phyloP scores from a whole-genome alignment of 2,113 vertebrate species.

The Pelodiscus sinensis region DNA sequence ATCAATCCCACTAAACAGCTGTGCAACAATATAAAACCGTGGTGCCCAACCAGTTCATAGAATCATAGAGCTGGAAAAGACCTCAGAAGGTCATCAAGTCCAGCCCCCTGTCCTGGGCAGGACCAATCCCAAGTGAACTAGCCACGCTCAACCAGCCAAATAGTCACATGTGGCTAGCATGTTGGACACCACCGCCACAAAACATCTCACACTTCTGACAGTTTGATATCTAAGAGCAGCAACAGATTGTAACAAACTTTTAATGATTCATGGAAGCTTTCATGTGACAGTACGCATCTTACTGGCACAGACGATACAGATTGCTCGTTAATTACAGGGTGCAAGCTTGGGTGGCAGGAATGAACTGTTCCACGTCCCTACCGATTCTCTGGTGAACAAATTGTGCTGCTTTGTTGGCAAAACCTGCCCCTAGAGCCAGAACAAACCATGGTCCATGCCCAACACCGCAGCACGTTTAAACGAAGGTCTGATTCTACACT shows the following conservation, averaged over 20 bases:
- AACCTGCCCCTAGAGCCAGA: background rate
- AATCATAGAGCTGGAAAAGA: too few relatives aligned
- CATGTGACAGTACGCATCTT: background rate
- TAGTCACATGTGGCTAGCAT: too few relatives aligned
- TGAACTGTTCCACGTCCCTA: background rate
- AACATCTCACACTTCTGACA: background rate
- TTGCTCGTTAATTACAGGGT: background rate
- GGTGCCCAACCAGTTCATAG: too few relatives aligned
- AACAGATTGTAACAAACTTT: constrained; percentile 44
- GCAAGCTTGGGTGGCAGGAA: background rate
- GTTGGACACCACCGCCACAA: background rate
- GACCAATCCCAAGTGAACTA: too few relatives aligned
- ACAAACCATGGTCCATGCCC: background rate
- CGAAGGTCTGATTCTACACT: background rate
- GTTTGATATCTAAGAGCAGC: constrained; percentile 32
- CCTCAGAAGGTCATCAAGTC: too few relatives aligned
- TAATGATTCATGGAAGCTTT: constrained; percentile 13
- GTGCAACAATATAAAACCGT: background rate
- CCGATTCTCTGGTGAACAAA: background rate
- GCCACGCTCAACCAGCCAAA: too few relatives aligned
- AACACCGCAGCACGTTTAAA: background rate
- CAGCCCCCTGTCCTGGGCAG: too few relatives aligned
- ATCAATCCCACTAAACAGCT: background rate
- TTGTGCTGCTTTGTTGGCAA: background rate
- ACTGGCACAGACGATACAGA: background rate